Percentiles rank a stretch among this genome's conserved stretches.
phyloP scores from a whole-genome alignment of 2,888 invertebrate genomes.

The Andrena minutula region DNA sequence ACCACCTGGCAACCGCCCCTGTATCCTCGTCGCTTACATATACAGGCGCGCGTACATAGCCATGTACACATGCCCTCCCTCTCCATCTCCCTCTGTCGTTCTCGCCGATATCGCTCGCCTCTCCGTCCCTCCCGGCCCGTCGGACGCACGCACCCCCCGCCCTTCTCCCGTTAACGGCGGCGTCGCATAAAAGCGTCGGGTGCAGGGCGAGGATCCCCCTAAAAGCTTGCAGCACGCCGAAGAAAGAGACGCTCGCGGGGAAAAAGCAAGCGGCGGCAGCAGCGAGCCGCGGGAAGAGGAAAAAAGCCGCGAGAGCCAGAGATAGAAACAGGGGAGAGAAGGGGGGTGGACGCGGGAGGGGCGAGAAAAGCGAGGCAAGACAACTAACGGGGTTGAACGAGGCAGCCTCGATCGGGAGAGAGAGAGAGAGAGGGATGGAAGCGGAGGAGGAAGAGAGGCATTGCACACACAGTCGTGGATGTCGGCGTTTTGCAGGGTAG shows the following conservation, averaged over 20 bases:
- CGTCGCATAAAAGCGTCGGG: slow-evolving; percentile 70
- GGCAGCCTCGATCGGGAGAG: slow-evolving; percentile 58
- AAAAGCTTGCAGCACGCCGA: slow-evolving; percentile 68
- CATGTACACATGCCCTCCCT: slow-evolving; percentile 27
- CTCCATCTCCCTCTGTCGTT: slow-evolving; percentile 23
- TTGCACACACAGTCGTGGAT: slow-evolving; percentile 15
- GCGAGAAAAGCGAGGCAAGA: slow-evolving; percentile 58
- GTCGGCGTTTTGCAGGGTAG: slow-evolving; percentile 48
- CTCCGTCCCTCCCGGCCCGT: slow-evolving; percentile 55
- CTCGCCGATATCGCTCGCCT: slow-evolving; percentile 6
- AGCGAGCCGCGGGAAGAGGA: slow-evolving; percentile 23
- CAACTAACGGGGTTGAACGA: slow-evolving; percentile 69
- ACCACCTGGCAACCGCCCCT: slow-evolving; percentile 75
- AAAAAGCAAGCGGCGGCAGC: slow-evolving; percentile 58
- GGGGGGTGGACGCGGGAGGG: slow-evolving; percentile 41
- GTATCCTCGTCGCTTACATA: slow-evolving; percentile 63
- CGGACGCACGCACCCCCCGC: slow-evolving; percentile 49
- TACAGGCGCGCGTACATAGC: slow-evolving; percentile 9
- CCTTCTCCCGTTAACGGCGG: slow-evolving; percentile 53
- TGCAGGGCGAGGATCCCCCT: slow-evolving; percentile 68
- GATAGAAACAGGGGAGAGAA: slow-evolving; percentile 46
- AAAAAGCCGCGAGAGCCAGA: slow-evolving; percentile 34
- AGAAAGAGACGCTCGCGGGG: slow-evolving; percentile 61
- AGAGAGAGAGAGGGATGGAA: slow-evolving; percentile 36
- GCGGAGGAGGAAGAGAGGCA: background rate